A percentile compares a stretch with the other conserved stretches of the same genome.
Conservation (phyloP, 2,113 vertebrate genomes). For the Hiodon tergisus region DNA sequence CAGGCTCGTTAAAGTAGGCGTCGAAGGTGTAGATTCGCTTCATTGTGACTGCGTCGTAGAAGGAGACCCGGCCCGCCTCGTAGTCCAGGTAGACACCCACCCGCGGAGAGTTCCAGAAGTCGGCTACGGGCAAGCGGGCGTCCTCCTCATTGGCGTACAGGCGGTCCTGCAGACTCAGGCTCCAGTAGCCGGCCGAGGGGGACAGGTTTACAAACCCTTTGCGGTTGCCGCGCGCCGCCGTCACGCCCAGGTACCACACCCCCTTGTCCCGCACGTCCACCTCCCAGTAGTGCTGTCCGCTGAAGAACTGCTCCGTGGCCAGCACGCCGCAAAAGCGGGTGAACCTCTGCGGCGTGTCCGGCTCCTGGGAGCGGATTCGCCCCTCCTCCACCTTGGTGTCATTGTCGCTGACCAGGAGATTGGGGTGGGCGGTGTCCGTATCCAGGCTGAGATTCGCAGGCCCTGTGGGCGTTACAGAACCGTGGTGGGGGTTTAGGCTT, state of each 20-base stretch:
- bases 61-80: slow-evolving; percentile 61
- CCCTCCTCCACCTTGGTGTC: slow-evolving; percentile 68
- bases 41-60: slow-evolving; percentile 71
- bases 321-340: slow-evolving; percentile 65
- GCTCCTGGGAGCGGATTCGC: slow-evolving; percentile 53
- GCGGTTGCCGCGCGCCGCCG: slow-evolving; percentile 63
- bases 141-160: slow-evolving; percentile 66
- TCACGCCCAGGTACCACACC: slow-evolving; percentile 71
- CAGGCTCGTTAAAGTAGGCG: slow-evolving; percentile 59
- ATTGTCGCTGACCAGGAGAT: slow-evolving; percentile 60
- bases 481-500: background rate
- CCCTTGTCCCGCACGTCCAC: slow-evolving; percentile 69
- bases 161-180: slow-evolving; percentile 64
- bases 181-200: slow-evolving; percentile 66
- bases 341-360: slow-evolving; percentile 58
- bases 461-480: slow-evolving; percentile 38
- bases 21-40: slow-evolving; percentile 63
- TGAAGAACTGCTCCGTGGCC: slow-evolving; percentile 60
- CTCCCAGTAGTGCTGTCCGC: slow-evolving; percentile 71
- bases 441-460: slow-evolving; percentile 71
- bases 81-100: slow-evolving; percentile 69
- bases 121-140: slow-evolving; percentile 58
- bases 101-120: slow-evolving; percentile 66
- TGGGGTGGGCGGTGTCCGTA: slow-evolving; percentile 62
- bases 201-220: slow-evolving; percentile 65